phyloP scores from a whole-genome alignment of 2,797 vertebrate genomes.

The Acanthornis magna region DNA sequence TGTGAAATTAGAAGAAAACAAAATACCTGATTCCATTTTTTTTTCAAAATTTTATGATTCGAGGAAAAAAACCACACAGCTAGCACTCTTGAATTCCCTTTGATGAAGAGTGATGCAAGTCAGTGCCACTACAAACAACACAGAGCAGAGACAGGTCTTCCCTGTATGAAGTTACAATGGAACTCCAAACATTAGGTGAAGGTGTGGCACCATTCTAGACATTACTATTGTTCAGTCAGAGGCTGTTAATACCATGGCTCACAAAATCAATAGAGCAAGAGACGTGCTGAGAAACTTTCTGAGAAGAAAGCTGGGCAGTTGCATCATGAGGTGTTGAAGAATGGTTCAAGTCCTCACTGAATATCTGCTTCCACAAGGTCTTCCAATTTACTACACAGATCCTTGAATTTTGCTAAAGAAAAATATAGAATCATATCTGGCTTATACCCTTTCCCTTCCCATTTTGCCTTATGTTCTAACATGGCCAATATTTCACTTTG shows the following conservation, averaged over 20 bases:
- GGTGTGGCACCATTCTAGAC: not conserved
- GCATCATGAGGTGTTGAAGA: not conserved
- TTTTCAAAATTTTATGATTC: not conserved
- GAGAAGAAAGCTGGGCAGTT: not conserved
- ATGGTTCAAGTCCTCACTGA: not conserved
- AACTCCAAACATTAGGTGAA: not conserved
- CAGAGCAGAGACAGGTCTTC: not conserved
- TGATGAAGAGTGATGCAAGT: not conserved
- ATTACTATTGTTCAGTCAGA: not conserved
- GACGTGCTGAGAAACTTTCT: not conserved
- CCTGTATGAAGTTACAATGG: not conserved
- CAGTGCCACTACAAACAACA: not conserved
- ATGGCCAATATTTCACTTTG: not conserved
- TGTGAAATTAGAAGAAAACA: not conserved
- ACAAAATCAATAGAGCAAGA: not conserved
- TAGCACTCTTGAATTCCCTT: not conserved
- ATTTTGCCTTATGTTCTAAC: not conserved
- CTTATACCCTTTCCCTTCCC: not conserved
- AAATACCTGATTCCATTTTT: not conserved
- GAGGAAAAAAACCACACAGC: not conserved
- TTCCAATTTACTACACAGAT: not conserved
- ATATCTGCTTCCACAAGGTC: not conserved
- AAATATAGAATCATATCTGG: not conserved
- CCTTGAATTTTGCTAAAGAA: not conserved
- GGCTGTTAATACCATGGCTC: not conserved